A percentile compares a stretch with the other conserved stretches of the same genome.
phyloP scores from a whole-genome alignment of 2,113 vertebrate genomes.

The Erythrocercus mccallii region DNA sequence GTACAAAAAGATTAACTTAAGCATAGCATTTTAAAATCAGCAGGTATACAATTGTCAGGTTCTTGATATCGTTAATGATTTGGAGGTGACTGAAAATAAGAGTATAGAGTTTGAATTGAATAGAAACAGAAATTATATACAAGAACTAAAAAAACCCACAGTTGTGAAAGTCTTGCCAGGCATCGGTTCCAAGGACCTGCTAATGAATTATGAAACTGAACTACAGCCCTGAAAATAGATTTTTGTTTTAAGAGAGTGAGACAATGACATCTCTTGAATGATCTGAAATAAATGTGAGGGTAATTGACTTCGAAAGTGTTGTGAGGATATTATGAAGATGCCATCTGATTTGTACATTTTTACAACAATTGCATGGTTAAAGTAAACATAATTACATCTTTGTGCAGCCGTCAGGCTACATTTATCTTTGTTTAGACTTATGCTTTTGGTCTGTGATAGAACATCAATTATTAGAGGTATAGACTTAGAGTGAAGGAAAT shows the following conservation, averaged over 20 bases:
- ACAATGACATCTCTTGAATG: slow-evolving; percentile 37
- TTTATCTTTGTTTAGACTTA: slow-evolving; percentile 62
- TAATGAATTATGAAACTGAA: slow-evolving; percentile 69
- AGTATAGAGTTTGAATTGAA: background rate
- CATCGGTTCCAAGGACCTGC: slow-evolving; percentile 18
- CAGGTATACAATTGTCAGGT: background rate
- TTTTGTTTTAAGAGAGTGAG: background rate
- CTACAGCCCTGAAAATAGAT: slow-evolving; percentile 26
- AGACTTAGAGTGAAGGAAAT: slow-evolving; percentile 39
- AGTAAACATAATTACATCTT: slow-evolving; percentile 66
- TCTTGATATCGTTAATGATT: background rate
- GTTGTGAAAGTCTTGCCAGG: slow-evolving; percentile 38
- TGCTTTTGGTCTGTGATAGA: slow-evolving; percentile 37
- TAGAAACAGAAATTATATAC: background rate
- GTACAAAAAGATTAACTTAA: background rate
- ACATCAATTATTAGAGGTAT: slow-evolving; percentile 42
- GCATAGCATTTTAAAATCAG: background rate
- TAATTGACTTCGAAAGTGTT: slow-evolving; percentile 59
- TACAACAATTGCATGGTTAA: slow-evolving; percentile 58
- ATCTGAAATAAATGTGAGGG: slow-evolving; percentile 63
- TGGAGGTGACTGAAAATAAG: background rate
- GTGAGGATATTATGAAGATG: slow-evolving; percentile 38
- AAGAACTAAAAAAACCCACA: background rate
- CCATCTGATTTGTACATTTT: slow-evolving; percentile 51
- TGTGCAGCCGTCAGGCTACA: slow-evolving; percentile 52